A percentile compares a stretch with the other conserved stretches of the same genome.
These are phyloP conservation scores for Lota lota DNA, from an alignment of 2,113 vertebrate genomes.

Conservation along the genomic window DNA sequence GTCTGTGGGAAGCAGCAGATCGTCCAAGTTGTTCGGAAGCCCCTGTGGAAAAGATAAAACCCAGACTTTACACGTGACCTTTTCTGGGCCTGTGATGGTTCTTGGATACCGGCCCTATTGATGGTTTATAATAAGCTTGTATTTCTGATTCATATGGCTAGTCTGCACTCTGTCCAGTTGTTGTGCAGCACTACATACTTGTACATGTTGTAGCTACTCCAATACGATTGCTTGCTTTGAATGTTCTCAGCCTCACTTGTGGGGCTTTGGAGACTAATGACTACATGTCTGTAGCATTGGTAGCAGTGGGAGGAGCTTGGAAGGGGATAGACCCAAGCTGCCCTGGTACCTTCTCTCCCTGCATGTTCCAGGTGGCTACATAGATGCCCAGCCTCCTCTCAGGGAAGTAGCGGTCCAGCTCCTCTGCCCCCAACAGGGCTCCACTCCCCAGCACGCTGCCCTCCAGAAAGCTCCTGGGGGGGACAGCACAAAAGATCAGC, in stretches of 20 bases:
- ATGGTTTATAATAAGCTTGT: neutral
- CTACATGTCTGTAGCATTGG: too few species aligned
- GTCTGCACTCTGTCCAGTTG: too few species aligned
- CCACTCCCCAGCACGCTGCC: slow-evolving; percentile 89
- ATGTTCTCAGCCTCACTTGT: too few species aligned
- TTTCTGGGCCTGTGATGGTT: neutral
- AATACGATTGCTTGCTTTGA: too few species aligned
- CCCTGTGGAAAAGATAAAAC: slow-evolving; percentile 66
- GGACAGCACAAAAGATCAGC: neutral
- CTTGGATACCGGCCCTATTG: too few species aligned
- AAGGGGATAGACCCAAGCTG: too few species aligned
- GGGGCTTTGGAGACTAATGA: too few species aligned
- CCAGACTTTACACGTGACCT: neutral
- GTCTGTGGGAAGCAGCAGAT: slow-evolving; percentile 89
- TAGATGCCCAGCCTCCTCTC: slow-evolving; percentile 84
- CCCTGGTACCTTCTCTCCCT: slow-evolving; percentile 84
- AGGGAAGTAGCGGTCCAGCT: slow-evolving; percentile 91
- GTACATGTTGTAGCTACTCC: too few species aligned
- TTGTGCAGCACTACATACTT: too few species aligned
- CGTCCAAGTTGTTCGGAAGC: slow-evolving; percentile 84
- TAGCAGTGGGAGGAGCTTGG: too few species aligned
- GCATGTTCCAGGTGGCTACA: slow-evolving; percentile 97
- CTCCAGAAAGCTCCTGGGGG: slow-evolving; percentile 90
- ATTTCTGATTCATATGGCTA: too few species aligned
- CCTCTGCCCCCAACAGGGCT: slow-evolving; percentile 89